Percentiles rank a stretch among this genome's conserved stretches.
Evolutionary conservation across 2,113 vertebrate species (phyloP).

Genomic region (Xiphorhynchus elegans): DNA sequence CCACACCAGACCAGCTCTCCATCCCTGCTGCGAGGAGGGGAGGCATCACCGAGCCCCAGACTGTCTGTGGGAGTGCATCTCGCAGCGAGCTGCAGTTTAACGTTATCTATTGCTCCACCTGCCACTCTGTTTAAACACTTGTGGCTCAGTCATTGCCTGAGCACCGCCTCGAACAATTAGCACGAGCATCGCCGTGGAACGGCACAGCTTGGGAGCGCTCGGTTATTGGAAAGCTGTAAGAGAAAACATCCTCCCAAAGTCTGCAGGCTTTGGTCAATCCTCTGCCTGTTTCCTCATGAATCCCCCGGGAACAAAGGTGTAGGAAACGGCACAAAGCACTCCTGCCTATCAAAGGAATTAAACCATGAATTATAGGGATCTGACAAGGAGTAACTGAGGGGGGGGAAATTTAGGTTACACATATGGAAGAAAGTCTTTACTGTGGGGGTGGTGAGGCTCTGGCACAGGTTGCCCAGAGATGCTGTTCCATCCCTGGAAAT

Average conservation of each 20-base stretch:
- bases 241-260: not conserved
- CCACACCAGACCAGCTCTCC: not conserved
- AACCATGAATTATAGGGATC: not conserved
- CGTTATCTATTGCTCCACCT: not conserved
- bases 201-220: not conserved
- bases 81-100: not conserved
- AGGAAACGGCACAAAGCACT: not conserved
- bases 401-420: not conserved
- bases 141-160: not conserved
- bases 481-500: not conserved
- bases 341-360: conserved; percentile 30
- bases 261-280: not conserved
- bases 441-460: not conserved
- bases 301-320: conserved; percentile 1
- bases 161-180: not conserved
- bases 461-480: not conserved
- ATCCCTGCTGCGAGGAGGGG: not conserved
- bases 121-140: not conserved
- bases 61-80: not conserved
- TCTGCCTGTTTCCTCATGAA: conserved; percentile 12
- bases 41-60: not conserved
- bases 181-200: not conserved
- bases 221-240: not conserved
- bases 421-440: too few species aligned
- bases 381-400: not conserved